A percentile compares a stretch with the other conserved stretches of the same genome.
Conservation (phyloP, 2,797 vertebrate genomes). For the Pipistrellus pipistrellus region DNA sequence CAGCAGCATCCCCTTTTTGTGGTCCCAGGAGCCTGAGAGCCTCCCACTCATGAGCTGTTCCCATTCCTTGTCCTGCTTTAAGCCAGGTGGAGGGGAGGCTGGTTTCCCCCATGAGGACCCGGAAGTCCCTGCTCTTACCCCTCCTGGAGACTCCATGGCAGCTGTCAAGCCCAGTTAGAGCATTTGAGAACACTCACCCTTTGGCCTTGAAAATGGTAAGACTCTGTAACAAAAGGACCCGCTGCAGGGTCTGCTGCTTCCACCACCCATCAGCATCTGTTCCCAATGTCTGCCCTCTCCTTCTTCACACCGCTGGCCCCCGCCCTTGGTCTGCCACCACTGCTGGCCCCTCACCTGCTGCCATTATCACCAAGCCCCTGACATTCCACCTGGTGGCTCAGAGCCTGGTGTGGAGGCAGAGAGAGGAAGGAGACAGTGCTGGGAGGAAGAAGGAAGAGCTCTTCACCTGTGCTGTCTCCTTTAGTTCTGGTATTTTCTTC, state of each 20-base stretch:
- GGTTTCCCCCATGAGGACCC: not conserved
- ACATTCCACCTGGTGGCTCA: conserved; percentile 63
- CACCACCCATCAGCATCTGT: not conserved
- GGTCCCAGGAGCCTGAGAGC: conserved; percentile 74
- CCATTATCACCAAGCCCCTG: not conserved
- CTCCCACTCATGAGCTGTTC: conserved; percentile 62
- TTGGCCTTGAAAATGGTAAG: conserved; percentile 4
- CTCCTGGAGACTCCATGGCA: not conserved
- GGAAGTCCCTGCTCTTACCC: not conserved
- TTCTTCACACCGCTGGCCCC: not conserved
- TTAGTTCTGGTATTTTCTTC: not conserved
- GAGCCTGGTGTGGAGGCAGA: not conserved
- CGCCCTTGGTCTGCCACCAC: not conserved
- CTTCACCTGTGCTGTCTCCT: not conserved
- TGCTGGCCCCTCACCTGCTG: not conserved
- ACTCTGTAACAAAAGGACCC: not conserved
- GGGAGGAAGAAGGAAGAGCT: not conserved
- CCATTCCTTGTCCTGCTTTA: conserved; percentile 66
- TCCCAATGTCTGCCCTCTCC: not conserved
- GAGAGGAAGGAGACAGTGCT: conserved; percentile 4
- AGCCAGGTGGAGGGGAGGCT: not conserved
- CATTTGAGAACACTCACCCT: not conserved
- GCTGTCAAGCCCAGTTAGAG: not conserved
- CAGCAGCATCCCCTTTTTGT: conserved; percentile 73
- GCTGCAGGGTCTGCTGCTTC: not conserved